Evolutionary conservation across 2,888 invertebrate species (phyloP).

Genomic region (Ariolimax columbianus): DNA sequence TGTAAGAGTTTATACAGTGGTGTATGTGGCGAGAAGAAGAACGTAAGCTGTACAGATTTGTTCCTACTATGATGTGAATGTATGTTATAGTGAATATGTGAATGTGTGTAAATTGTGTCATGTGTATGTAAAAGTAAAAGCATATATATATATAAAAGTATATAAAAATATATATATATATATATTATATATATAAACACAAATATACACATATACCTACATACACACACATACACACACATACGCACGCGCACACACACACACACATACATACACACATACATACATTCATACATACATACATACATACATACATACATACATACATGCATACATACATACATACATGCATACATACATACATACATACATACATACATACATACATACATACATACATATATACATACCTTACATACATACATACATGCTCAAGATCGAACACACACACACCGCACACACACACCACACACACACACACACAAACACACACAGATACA

Average conservation of each 20-base stretch:
- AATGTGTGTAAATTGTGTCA: too few relatives aligned
- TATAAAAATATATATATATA: conserved; percentile 19
- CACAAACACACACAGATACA: conserved; percentile 43
- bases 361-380: conserved; percentile 47
- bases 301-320: conserved; percentile 14
- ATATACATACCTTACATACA: conserved; percentile 29
- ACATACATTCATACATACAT: conserved; percentile 10
- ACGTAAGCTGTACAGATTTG: too few relatives aligned
- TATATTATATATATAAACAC: conserved; percentile 11
- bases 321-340: conserved; percentile 28
- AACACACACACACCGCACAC: conserved; percentile 26
- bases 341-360: conserved; percentile 46
- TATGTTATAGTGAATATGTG: too few relatives aligned
- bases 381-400: conserved; percentile 44
- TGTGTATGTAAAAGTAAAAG: background rate
- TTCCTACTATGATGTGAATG: too few relatives aligned
- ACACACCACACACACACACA: conserved; percentile 48
- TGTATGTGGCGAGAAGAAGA: too few relatives aligned
- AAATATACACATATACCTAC: conserved; percentile 11
- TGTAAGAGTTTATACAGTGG: too few relatives aligned
- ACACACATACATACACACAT: conserved; percentile 9
- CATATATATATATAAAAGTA: conserved; percentile 1
- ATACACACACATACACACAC: conserved; percentile 2
- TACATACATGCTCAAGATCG: background rate
- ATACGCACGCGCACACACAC: background rate